phyloP scores from a whole-genome alignment of 2,888 invertebrate genomes.

The Hypena proboscidalis region DNA sequence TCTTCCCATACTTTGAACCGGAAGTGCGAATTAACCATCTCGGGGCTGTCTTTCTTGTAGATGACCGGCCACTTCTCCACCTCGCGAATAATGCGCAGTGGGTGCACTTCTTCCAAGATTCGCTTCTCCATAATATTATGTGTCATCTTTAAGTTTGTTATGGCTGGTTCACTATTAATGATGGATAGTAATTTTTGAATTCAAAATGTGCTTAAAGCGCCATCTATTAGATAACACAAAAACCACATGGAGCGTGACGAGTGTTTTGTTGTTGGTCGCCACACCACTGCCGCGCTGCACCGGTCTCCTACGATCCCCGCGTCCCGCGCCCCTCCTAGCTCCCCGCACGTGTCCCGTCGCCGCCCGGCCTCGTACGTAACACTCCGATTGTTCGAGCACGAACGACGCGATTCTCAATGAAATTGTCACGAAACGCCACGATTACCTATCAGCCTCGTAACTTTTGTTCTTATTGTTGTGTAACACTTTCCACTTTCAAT shows the following conservation, averaged over 20 bases:
- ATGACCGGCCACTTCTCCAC: slow-evolving; percentile 57
- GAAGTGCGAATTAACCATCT: slow-evolving; percentile 43
- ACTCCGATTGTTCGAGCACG: slow-evolving; percentile 10
- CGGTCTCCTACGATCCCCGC: too few relatives aligned
- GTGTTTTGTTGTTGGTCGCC: not conserved
- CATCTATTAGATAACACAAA: not conserved
- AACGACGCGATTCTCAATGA: slow-evolving; percentile 10
- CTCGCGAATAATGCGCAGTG: slow-evolving; percentile 54
- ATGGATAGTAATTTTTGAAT: too few relatives aligned
- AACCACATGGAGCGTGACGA: too few relatives aligned
- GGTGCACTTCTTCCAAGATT: slow-evolving; percentile 54
- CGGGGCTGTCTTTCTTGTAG: slow-evolving; percentile 46
- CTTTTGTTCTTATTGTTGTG: too few relatives aligned
- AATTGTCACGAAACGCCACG: slow-evolving; percentile 15
- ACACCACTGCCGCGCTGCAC: not conserved
- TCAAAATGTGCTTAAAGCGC: slow-evolving; percentile 2
- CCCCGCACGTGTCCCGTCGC: not conserved
- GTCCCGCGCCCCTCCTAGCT: not conserved
- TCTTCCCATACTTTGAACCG: slow-evolving; percentile 52
- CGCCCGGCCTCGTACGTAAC: slow-evolving; percentile 5
- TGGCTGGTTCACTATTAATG: too few relatives aligned
- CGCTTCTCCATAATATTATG: slow-evolving; percentile 35
- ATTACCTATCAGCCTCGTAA: too few relatives aligned
- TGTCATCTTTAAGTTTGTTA: too few relatives aligned
- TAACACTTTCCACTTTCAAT: too few relatives aligned